A percentile compares a stretch with the other conserved stretches of the same genome.
phyloP scores from a whole-genome alignment of 2,113 vertebrate species.

The Sinocyclocheilus anshuiensis region DNA sequence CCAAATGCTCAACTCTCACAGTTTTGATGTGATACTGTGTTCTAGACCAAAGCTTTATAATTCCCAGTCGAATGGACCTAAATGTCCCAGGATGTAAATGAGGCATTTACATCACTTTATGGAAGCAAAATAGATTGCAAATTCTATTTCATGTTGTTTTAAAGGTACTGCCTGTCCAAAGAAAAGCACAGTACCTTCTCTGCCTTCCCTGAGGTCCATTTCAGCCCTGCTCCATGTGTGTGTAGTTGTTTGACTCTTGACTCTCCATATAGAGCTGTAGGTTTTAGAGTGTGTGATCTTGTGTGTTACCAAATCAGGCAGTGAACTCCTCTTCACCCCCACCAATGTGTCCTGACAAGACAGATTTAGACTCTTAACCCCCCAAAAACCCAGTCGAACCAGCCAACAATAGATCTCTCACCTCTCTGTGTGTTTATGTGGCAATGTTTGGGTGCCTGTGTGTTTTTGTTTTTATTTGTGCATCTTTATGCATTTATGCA shows the following conservation, averaged over 20 bases:
- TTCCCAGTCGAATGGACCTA: background rate
- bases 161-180: background rate
- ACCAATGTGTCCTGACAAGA: constrained; percentile 27
- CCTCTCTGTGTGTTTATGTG: background rate
- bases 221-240: background rate
- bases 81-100: background rate
- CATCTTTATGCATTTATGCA: background rate
- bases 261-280: constrained; percentile 1
- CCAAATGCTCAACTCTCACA: background rate
- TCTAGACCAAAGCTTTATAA: background rate
- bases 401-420: background rate
- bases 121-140: background rate
- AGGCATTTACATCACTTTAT: background rate
- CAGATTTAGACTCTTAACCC: constrained; percentile 31
- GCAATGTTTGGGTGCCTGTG: background rate
- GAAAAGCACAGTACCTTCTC: background rate
- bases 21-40: background rate
- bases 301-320: constrained; percentile 32
- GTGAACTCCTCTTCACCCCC: constrained; percentile 27
- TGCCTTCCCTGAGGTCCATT: background rate
- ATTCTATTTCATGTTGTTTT: background rate
- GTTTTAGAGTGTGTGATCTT: background rate
- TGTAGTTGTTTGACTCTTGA: background rate
- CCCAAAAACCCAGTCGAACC: background rate
- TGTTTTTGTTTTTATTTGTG: background rate